These are phyloP conservation scores for Panonychus citri DNA, from an alignment of 1,140 invertebrate species.

Conservation along the genomic window DNA sequence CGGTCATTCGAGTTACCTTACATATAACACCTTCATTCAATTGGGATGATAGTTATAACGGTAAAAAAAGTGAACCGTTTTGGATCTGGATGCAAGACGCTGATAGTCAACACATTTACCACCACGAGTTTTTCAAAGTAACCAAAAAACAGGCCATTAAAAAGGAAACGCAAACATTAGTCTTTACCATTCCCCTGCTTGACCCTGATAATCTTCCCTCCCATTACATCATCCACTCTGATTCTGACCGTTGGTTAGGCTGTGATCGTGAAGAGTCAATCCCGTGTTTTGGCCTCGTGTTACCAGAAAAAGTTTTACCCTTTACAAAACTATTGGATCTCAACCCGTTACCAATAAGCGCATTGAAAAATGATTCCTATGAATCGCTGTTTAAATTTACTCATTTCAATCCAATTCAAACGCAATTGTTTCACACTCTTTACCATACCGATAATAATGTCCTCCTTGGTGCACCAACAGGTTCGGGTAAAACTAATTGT, in stretches of 20 bases:
- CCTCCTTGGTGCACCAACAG: constrained; percentile 86
- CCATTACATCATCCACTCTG: constrained; percentile 69
- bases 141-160: constrained; percentile 57
- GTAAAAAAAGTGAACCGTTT: constrained; percentile 64
- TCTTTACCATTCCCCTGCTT: constrained; percentile 83
- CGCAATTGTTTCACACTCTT: constrained; percentile 87
- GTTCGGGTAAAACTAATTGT: constrained; percentile 93
- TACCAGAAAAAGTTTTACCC: constrained; percentile 11
- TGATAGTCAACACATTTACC: constrained; percentile 74
- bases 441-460: constrained; percentile 90
- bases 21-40: constrained; percentile 57
- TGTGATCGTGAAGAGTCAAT: constrained; percentile 18
- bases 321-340: constrained; percentile 47
- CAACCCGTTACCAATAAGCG: constrained; percentile 62
- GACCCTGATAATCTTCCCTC: constrained; percentile 50
- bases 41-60: constrained; percentile 75
- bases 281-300: constrained; percentile 8
- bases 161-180: constrained; percentile 50
- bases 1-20: constrained; percentile 36
- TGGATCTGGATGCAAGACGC: constrained; percentile 97
- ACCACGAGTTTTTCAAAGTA: constrained; percentile 75
- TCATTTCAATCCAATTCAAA: constrained; percentile 97
- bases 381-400: constrained; percentile 69
- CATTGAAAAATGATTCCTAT: constrained; percentile 46
- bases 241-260: constrained; percentile 75